Percentiles rank a stretch among this genome's conserved stretches.
These are phyloP conservation scores for Diadumene lineata DNA, from an alignment of 92 coral and sea anemone species.

Conservation along the genomic window DNA sequence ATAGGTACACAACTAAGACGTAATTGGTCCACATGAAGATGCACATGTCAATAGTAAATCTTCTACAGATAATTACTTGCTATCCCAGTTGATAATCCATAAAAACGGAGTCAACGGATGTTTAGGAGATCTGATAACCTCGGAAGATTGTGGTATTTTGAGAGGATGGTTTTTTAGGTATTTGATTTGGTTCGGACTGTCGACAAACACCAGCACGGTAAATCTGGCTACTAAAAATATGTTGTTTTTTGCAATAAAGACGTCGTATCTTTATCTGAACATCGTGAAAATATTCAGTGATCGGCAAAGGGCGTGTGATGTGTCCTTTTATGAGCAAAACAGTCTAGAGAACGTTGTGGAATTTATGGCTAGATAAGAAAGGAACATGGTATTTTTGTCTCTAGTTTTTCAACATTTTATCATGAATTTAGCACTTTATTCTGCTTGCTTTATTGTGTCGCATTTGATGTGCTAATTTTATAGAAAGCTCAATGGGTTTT, in stretches of 20 bases:
- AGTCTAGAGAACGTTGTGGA: background rate
- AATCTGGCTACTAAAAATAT: constrained; percentile 8
- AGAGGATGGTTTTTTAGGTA: constrained; percentile 34
- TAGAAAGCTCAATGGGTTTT: too few species aligned
- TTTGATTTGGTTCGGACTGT: too few species aligned
- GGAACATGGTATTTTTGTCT: too few species aligned
- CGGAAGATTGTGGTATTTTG: constrained; percentile 43
- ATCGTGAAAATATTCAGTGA: constrained; percentile 31
- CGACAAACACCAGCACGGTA: constrained; percentile 40
- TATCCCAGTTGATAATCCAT: constrained; percentile 49
- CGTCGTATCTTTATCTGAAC: constrained; percentile 27
- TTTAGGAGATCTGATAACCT: constrained; percentile 70
- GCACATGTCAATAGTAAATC: constrained; percentile 73
- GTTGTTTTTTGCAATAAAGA: constrained; percentile 26
- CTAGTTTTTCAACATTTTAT: too few species aligned
- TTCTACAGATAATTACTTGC: constrained; percentile 42
- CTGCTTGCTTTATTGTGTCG: too few species aligned
- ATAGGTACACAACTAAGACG: constrained; percentile 40
- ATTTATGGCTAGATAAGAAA: too few species aligned
- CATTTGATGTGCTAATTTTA: too few species aligned
- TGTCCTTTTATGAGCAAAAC: constrained; percentile 28
- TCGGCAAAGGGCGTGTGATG: constrained; percentile 10
- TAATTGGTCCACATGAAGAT: constrained; percentile 69
- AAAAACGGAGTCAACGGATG: constrained; percentile 61
- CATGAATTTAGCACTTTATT: too few species aligned